phyloP scores from a whole-genome alignment of 2,888 invertebrate species.

The Lissocephala sabroskyi region DNA sequence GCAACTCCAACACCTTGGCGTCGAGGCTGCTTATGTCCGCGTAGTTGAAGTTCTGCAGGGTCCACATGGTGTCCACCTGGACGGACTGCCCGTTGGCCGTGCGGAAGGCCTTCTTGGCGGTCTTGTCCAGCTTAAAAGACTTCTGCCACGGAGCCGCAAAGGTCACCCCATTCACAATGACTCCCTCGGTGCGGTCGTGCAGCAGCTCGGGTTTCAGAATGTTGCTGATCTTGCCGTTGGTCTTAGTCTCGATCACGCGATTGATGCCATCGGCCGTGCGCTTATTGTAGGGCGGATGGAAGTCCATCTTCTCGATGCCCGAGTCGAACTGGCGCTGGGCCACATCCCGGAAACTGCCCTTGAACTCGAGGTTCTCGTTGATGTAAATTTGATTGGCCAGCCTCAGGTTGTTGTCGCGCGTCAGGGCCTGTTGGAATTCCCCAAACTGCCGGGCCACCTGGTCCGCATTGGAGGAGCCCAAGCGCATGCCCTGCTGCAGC shows the following conservation, averaged over 20 bases:
- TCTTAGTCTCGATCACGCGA: constrained; percentile 84
- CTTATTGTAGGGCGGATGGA: constrained; percentile 73
- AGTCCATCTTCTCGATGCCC: constrained; percentile 79
- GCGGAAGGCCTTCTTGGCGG: constrained; percentile 51
- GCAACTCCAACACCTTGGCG: constrained; percentile 80
- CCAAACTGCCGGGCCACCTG: constrained; percentile 57
- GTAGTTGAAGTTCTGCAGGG: constrained; percentile 69
- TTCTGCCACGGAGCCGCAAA: constrained; percentile 64
- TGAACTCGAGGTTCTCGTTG: constrained; percentile 75
- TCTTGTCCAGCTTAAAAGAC: constrained; percentile 58
- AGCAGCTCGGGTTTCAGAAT: constrained; percentile 76
- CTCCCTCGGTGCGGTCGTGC: constrained; percentile 65
- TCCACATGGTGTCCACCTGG: constrained; percentile 68
- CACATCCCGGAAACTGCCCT: constrained; percentile 75
- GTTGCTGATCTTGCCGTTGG: constrained; percentile 85
- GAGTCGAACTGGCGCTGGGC: constrained; percentile 79
- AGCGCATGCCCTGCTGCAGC: constrained; percentile 75
- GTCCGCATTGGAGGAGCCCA: constrained; percentile 53
- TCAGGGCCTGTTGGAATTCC: constrained; percentile 54
- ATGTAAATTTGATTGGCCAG: constrained; percentile 84
- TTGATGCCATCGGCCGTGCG: constrained; percentile 80
- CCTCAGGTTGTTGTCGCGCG: constrained; percentile 68
- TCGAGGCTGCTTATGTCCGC: constrained; percentile 72
- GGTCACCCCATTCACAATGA: constrained; percentile 60
- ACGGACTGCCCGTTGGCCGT: constrained; percentile 51